Percentiles rank a stretch among this genome's conserved stretches.
These are phyloP conservation scores for Leptopterna dolabrata DNA, from an alignment of 2,888 invertebrate genomes.

Conservation along the genomic window DNA sequence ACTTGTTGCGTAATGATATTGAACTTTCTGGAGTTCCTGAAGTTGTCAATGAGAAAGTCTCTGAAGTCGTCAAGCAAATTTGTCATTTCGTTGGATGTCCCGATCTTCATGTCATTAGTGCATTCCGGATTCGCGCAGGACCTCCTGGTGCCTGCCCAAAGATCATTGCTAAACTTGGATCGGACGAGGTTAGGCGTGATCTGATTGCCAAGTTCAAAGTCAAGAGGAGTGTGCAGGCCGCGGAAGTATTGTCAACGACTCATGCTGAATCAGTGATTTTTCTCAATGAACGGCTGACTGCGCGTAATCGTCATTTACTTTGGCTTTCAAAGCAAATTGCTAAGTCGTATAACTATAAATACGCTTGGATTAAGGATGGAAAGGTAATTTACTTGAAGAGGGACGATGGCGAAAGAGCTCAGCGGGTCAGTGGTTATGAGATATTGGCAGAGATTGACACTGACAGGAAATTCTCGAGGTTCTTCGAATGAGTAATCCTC, in stretches of 20 bases:
- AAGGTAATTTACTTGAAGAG: background rate
- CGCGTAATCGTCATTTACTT: background rate
- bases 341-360: background rate
- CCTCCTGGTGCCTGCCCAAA: background rate
- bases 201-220: background rate
- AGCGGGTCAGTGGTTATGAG: background rate
- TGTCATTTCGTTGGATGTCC: background rate
- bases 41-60: background rate
- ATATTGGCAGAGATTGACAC: background rate
- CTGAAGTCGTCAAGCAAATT: background rate
- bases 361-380: background rate
- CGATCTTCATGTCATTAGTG: background rate
- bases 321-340: slow-evolving; percentile 23
- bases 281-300: slow-evolving; percentile 13
- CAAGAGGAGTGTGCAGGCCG: background rate
- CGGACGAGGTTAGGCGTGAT: background rate
- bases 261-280: background rate
- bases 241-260: background rate
- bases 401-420: background rate
- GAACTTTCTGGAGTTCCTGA: slow-evolving; percentile 14
- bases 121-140: background rate
- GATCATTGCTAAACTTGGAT: background rate
- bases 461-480: slow-evolving; percentile 1
- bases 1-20: background rate
- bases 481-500: background rate